phyloP scores from a whole-genome alignment of 2,888 invertebrate genomes.

The Tuberolachnus salignus region DNA sequence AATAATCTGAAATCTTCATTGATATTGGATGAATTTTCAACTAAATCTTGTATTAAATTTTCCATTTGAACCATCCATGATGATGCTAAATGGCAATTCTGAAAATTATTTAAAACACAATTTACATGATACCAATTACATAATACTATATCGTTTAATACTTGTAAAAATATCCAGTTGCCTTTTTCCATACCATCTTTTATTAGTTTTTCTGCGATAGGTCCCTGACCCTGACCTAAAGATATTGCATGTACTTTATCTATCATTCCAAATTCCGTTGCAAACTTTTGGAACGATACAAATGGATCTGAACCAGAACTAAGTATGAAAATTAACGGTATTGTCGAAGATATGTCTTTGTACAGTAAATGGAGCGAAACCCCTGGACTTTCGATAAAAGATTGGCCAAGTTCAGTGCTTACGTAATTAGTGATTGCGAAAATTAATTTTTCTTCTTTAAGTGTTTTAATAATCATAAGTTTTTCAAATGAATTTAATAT shows the following conservation, averaged over 20 bases:
- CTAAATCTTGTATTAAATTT: constrained; percentile 61
- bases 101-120: constrained; percentile 63
- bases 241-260: constrained; percentile 81
- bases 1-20: constrained; percentile 70
- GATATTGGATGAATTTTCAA: constrained; percentile 31
- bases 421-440: constrained; percentile 84
- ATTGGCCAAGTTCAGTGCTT: constrained; percentile 74
- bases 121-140: neutral
- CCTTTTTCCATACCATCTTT: constrained; percentile 73
- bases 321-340: constrained; percentile 83
- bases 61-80: constrained; percentile 82
- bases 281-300: constrained; percentile 80
- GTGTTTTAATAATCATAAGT: constrained; percentile 76
- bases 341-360: constrained; percentile 73
- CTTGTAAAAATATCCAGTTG: constrained; percentile 89
- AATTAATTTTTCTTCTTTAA: constrained; percentile 81
- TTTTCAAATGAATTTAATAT: constrained; percentile 71
- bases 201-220: constrained; percentile 85
- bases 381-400: constrained; percentile 83
- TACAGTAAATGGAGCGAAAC: constrained; percentile 73
- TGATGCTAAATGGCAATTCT: constrained; percentile 84
- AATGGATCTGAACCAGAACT: constrained; percentile 90
- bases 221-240: constrained; percentile 89
- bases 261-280: constrained; percentile 74
- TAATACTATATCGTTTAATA: neutral